Evolutionary conservation across 1,140 invertebrate genomes (phyloP).

Genomic region (Nephila pilipes): DNA sequence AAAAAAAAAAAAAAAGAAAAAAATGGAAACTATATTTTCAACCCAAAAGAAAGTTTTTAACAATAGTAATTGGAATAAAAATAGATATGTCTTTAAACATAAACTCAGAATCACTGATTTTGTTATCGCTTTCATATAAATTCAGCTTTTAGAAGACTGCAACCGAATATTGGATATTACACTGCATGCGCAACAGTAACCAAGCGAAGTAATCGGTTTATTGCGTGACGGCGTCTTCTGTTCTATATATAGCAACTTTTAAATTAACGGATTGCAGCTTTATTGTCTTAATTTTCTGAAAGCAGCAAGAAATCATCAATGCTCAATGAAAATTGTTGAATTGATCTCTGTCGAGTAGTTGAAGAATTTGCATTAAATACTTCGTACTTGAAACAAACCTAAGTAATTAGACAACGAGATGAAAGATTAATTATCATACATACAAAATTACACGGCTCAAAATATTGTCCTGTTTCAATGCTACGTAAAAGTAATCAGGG

Average conservation of each 20-base stretch:
- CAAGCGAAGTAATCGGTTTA: constrained; percentile 24
- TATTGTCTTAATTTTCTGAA: constrained; percentile 23
- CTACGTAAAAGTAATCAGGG: background rate
- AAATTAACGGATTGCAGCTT: constrained; percentile 10
- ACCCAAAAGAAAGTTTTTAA: too few relatives aligned
- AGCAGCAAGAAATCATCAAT: background rate
- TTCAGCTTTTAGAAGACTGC: too few relatives aligned
- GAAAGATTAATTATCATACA: too few relatives aligned
- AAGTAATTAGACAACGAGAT: background rate
- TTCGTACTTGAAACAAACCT: too few relatives aligned
- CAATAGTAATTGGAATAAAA: too few relatives aligned
- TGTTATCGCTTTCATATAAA: too few relatives aligned
- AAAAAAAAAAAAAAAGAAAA: too few relatives aligned
- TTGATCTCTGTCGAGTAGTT: background rate
- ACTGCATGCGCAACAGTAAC: background rate
- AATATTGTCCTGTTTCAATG: background rate
- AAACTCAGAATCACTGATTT: too few relatives aligned
- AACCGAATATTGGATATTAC: background rate
- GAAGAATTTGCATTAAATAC: too few relatives aligned
- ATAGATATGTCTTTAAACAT: too few relatives aligned
- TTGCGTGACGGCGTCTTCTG: background rate
- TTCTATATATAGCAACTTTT: constrained; percentile 23
- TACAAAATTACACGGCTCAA: background rate
- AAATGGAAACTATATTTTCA: too few relatives aligned
- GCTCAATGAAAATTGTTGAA: background rate